These are phyloP conservation scores for Drosophila rellima DNA, from an alignment of 2,888 invertebrate genomes.

Conservation along the genomic window DNA sequence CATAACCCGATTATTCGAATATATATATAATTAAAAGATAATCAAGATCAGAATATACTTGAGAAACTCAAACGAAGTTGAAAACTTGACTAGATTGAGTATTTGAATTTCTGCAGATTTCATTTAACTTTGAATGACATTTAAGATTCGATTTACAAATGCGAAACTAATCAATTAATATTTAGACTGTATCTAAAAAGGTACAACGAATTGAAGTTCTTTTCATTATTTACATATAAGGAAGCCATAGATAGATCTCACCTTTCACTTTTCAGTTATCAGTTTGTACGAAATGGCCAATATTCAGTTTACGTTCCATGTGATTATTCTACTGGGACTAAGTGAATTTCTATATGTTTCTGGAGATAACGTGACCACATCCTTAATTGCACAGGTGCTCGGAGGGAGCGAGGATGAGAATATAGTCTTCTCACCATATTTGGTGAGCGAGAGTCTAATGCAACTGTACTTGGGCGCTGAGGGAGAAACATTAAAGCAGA, in stretches of 20 bases:
- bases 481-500: neutral
- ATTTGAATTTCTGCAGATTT: neutral
- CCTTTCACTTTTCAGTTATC: neutral
- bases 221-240: neutral
- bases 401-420: neutral
- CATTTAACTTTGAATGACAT: neutral
- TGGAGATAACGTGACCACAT: neutral
- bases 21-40: neutral
- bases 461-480: conserved; percentile 16
- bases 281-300: conserved; percentile 3
- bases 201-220: neutral
- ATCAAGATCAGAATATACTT: no score
- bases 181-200: neutral
- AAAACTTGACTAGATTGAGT: neutral
- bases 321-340: neutral
- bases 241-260: neutral
- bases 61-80: neutral
- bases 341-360: neutral
- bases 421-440: conserved; percentile 4
- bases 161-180: neutral
- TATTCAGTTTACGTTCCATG: neutral
- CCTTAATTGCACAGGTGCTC: conserved; percentile 6
- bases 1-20: no score
- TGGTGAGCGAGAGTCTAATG: conserved; percentile 7
- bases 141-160: neutral